A percentile compares a stretch with the other conserved stretches of the same genome.
Conservation (phyloP, 2,797 vertebrate species). For the Periophthalmus magnuspinnatus region DNA sequence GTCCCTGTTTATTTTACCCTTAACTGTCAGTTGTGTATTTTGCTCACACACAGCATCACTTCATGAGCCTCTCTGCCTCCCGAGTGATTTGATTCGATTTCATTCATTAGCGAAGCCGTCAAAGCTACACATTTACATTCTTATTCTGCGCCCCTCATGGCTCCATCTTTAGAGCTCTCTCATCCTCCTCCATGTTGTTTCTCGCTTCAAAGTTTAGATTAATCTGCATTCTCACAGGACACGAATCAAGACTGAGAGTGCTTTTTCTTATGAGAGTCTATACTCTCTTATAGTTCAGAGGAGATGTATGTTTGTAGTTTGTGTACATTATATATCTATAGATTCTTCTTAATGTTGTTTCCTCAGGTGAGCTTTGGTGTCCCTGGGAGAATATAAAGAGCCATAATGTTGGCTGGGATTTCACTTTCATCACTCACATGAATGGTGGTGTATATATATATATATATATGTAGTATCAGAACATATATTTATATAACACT, state of each 20-base stretch:
- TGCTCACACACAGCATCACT: slow-evolving; percentile 10
- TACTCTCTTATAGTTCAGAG: slow-evolving; percentile 49
- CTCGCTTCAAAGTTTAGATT: slow-evolving; percentile 63
- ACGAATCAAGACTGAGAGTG: slow-evolving; percentile 45
- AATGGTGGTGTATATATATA: slow-evolving; percentile 3
- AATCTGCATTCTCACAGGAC: slow-evolving; percentile 54
- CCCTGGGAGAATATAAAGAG: slow-evolving; percentile 55
- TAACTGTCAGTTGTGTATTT: no score
- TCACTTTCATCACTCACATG: slow-evolving; percentile 51
- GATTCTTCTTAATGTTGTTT: slow-evolving; percentile 49
- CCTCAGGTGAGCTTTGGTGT: slow-evolving; percentile 64
- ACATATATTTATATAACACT: not conserved
- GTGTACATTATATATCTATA: slow-evolving; percentile 51
- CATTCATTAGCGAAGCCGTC: slow-evolving; percentile 58
- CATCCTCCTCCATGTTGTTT: slow-evolving; percentile 55
- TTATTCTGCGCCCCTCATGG: slow-evolving; percentile 22
- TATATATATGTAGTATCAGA: not conserved
- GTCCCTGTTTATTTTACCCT: no score
- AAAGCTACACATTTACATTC: slow-evolving; percentile 49
- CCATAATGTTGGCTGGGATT: slow-evolving; percentile 50
- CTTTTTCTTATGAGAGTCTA: slow-evolving; percentile 31
- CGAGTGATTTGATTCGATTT: slow-evolving; percentile 53
- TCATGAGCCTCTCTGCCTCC: slow-evolving; percentile 34
- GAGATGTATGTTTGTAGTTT: slow-evolving; percentile 44
- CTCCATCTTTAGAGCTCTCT: slow-evolving; percentile 35